Evolutionary conservation across 1,140 invertebrate species (phyloP).

Genomic region (Eriocheir sinensis): DNA sequence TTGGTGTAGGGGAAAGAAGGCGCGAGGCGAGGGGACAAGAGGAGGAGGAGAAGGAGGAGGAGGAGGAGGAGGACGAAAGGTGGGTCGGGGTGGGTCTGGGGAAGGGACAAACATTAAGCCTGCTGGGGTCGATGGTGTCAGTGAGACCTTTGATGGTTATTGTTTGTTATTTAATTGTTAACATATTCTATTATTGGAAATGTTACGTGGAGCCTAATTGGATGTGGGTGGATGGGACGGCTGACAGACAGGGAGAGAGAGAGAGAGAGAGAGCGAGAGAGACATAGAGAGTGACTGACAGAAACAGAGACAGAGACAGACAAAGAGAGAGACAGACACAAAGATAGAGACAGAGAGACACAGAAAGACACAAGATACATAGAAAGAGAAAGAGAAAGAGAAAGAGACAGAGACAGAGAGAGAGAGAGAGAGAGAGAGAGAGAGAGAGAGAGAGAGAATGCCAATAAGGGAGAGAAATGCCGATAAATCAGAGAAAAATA

Average conservation of each 20-base stretch:
- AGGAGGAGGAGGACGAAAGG: background rate
- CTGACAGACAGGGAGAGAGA: background rate
- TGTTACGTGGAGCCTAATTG: background rate
- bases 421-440: background rate
- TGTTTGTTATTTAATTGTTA: background rate
- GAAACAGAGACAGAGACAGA: no score
- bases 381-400: no score
- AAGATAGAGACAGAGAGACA: background rate
- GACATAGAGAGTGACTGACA: no score
- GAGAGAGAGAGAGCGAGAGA: no score
- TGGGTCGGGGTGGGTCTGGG: no score
- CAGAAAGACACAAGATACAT: background rate
- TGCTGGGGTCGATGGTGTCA: background rate
- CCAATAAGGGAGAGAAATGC: background rate
- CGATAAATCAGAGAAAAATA: slow-evolving; percentile 16
- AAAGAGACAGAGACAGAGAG: no score
- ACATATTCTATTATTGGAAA: slow-evolving; percentile 17
- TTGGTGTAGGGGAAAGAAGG: no score
- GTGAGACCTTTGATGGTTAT: background rate
- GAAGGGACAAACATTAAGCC: no score
- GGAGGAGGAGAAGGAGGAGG: background rate
- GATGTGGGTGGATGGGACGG: no score
- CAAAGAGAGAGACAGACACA: no score
- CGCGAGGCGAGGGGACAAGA: no score
- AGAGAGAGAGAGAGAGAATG: slow-evolving; percentile 6